These are phyloP conservation scores for Callipepla californica DNA, from an alignment of 2,113 vertebrate genomes.

Conservation along the genomic window DNA sequence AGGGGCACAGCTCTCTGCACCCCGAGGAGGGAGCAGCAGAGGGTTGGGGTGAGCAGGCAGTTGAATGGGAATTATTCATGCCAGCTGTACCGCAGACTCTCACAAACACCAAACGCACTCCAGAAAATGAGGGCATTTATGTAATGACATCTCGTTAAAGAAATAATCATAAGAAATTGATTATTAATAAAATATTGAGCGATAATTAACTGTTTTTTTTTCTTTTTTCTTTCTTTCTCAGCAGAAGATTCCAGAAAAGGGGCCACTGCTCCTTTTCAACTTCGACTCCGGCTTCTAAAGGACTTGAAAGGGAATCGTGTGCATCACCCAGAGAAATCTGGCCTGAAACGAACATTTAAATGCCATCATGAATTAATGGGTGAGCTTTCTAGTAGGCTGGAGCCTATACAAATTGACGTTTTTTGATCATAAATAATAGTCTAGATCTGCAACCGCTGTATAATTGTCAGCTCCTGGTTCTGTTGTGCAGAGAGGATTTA, in stretches of 20 bases:
- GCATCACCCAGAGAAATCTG: constrained; percentile 46
- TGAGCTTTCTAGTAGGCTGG: constrained; percentile 51
- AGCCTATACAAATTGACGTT: constrained; percentile 51
- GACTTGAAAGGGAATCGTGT: constrained; percentile 47
- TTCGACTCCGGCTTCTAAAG: not conserved
- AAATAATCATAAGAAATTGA: constrained; percentile 67
- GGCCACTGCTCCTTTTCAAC: not conserved
- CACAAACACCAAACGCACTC: constrained; percentile 31
- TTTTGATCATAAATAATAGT: constrained; percentile 62
- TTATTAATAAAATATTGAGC: constrained; percentile 72
- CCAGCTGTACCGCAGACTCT: not conserved
- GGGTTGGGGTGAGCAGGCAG: constrained; percentile 34
- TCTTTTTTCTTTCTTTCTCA: not conserved
- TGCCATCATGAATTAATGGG: constrained; percentile 49
- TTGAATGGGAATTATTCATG: constrained; percentile 67
- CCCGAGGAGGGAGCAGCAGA: not conserved
- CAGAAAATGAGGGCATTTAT: constrained; percentile 61
- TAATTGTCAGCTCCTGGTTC: constrained; percentile 36
- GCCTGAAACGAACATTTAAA: constrained; percentile 52
- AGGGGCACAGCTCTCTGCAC: constrained; percentile 11
- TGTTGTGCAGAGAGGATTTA: not conserved
- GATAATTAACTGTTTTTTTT: constrained; percentile 10
- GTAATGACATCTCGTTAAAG: constrained; percentile 57
- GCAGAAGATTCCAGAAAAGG: constrained; percentile 46
- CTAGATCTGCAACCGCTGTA: constrained; percentile 14